Evolutionary conservation across 2,888 invertebrate species (phyloP), one percentile per base, ranked within the genome.

Genomic region (Cryptus armator): DNA sequence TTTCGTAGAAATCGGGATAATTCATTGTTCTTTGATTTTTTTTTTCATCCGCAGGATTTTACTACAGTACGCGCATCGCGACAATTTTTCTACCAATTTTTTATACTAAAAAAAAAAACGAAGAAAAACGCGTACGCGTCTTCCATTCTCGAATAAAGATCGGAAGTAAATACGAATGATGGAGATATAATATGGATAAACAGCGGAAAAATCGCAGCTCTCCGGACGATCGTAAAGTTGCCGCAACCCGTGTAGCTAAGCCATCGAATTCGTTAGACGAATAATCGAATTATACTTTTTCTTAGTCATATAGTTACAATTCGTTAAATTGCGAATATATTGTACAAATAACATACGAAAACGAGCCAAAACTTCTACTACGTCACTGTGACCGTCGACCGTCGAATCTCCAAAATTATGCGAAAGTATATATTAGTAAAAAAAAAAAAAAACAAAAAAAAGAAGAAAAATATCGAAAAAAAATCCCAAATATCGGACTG

Each of bases 11-110:
- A 32, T 64, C 64, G n/a, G 75, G 43, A 71, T 51, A 37, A 5
- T 12, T 24, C 19, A 24, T 56, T 5, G 62, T 79, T 56, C 64
- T 71, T 64, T 44, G 4, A 24, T n/a, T 29, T 29, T 44, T n/a
- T 24, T 32, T 68, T 19, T 14, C 67, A 67, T 44, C 32, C 46
- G 66, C 71, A 43, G 51, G 43, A 81, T 67, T 43, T 68, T 56
- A 51, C 62, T 10, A 24, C 44, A 19, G 62, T 24, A 19, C 37
- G 48, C 19, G 66, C 75, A 46, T n/a, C 82, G 75, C 75, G 79
- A 82, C 66, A 79, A 85, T 79, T 82, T 85, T 85, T 85, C 79
- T 85, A 85, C 81, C 19, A 75, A 71, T 76, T 82, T 85, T 85
- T 81, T 85, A 85, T 82, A 85, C 81, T 19, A 71, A 51, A 51